Percentiles rank a stretch among this genome's conserved stretches.
Conservation (phyloP, 2,888 invertebrate genomes). For the Drosophila merina region DNA sequence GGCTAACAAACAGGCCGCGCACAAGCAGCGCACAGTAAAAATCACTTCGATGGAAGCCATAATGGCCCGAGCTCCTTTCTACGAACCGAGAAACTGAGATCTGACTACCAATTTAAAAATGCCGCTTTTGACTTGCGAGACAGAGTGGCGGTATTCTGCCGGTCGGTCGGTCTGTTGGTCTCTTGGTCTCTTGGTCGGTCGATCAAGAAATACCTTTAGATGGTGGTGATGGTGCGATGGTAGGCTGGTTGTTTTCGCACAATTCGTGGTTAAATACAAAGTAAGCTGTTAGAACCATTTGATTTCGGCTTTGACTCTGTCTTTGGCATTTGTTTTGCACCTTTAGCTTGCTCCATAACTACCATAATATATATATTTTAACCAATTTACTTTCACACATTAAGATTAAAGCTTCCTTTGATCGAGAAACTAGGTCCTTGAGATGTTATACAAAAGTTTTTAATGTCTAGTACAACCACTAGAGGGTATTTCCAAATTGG, state of each 20-base stretch:
- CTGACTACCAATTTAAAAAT: constrained; percentile 81
- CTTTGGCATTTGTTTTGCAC: background rate
- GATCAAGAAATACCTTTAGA: constrained; percentile 51
- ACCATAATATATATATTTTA: constrained; percentile 3
- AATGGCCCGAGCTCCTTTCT: constrained; percentile 81
- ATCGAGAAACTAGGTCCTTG: background rate
- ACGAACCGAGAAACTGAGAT: constrained; percentile 83
- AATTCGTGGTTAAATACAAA: constrained; percentile 41
- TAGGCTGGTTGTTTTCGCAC: constrained; percentile 47
- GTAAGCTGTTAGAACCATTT: constrained; percentile 42
- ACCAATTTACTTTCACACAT: constrained; percentile 2
- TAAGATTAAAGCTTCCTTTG: background rate
- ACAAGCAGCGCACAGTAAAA: constrained; percentile 66
- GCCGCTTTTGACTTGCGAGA: constrained; percentile 80
- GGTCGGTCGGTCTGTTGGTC: constrained; percentile 25
- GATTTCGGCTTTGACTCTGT: constrained; percentile 8
- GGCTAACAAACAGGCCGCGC: constrained; percentile 76
- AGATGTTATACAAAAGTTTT: background rate
- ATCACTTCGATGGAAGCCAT: constrained; percentile 83
- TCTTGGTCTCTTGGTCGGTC: constrained; percentile 27
- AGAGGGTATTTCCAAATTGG: constrained; percentile 38
- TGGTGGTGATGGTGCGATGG: constrained; percentile 27
- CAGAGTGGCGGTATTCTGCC: constrained; percentile 76
- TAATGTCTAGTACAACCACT: constrained; percentile 5
- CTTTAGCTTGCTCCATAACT: background rate